Percentiles rank a stretch among this genome's conserved stretches.
Conservation (phyloP, 2,113 vertebrate species). For the Cottus gobio region DNA sequence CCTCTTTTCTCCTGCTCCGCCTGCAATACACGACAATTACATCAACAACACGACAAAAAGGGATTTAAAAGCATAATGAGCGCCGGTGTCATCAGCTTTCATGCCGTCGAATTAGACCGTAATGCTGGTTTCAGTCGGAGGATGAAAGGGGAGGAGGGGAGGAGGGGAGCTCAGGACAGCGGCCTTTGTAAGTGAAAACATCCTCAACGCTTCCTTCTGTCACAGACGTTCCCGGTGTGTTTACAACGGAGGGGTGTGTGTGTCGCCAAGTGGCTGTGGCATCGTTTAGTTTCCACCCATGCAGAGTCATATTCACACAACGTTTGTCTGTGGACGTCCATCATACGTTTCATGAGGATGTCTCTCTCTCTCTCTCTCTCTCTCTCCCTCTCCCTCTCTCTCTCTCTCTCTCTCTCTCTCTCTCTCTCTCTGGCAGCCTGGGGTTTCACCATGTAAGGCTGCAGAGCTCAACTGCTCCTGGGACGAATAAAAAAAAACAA, state of each 20-base stretch:
- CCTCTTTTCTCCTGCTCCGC: neutral
- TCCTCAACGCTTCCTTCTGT: conserved; percentile 16
- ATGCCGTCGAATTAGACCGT: neutral
- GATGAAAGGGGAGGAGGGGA: neutral
- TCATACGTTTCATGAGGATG: neutral
- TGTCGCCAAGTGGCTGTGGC: no score
- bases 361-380: no score
- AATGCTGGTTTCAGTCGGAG: neutral
- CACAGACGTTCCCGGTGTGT: neutral
- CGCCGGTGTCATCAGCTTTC: neutral
- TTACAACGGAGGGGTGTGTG: no score
- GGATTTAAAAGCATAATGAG: neutral
- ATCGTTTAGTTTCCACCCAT: no score
- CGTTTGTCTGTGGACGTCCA: neutral
- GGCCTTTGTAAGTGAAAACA: neutral
- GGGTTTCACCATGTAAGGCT: conserved; percentile 76
- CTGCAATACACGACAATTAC: neutral
- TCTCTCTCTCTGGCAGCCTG: neutral
- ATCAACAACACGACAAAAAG: neutral
- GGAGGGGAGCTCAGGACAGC: neutral
- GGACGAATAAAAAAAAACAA: neutral
- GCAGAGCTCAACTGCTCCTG: conserved; percentile 26
- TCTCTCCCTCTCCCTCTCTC: no score
- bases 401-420: no score
- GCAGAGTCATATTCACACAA: no score